Evolutionary conservation across 1,140 invertebrate species (phyloP).

Genomic region (Polyergus mexicanus): DNA sequence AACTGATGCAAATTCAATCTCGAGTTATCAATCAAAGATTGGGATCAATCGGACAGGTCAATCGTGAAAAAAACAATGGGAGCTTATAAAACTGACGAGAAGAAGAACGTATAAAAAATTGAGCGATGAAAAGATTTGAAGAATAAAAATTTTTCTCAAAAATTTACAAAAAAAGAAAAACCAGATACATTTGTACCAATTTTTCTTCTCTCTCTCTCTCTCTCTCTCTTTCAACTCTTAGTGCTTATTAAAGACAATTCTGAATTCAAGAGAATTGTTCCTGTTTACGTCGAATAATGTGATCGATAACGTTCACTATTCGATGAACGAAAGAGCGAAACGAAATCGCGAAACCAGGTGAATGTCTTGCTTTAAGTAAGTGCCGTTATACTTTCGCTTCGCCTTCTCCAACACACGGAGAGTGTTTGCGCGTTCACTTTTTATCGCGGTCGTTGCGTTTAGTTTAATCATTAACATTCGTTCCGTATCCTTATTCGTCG

Average conservation of each 20-base stretch:
- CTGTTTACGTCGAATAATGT: neutral
- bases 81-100: neutral
- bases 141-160: neutral
- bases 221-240: neutral
- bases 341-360: neutral
- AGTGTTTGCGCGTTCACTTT: slow-evolving; percentile 22
- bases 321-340: neutral
- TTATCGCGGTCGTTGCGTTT: neutral
- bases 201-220: neutral
- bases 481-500: neutral
- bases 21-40: neutral
- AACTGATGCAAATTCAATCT: slow-evolving; percentile 14
- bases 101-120: neutral
- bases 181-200: neutral
- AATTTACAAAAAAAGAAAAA: neutral
- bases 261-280: neutral
- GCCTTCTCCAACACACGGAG: neutral
- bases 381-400: slow-evolving; percentile 43
- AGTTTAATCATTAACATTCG: neutral
- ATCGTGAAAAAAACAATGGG: neutral
- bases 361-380: slow-evolving; percentile 8
- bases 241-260: neutral
- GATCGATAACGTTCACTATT: neutral
- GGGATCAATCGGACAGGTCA: slow-evolving; percentile 8
- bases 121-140: neutral